Conservation (phyloP, 1,140 invertebrate genomes). For the Drosophila rhopaloa region DNA sequence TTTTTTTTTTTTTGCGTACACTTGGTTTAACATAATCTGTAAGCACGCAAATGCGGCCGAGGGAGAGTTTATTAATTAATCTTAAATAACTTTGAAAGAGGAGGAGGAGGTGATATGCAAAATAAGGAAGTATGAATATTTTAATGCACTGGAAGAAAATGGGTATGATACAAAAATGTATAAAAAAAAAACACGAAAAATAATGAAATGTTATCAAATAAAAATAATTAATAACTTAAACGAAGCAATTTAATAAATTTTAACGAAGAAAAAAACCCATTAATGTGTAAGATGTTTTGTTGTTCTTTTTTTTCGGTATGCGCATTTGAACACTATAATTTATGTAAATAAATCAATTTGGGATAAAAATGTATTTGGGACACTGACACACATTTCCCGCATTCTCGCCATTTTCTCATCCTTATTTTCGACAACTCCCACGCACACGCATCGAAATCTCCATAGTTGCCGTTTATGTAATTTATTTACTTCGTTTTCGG, state of each 20-base stretch:
- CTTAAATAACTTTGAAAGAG: conserved; percentile 29
- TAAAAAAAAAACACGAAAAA: background rate
- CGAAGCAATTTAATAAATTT: background rate
- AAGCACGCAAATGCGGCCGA: conserved; percentile 1
- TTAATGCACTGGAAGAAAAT: background rate
- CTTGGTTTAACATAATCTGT: conserved; percentile 53
- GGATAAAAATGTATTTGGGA: background rate
- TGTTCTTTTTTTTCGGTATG: too few species aligned
- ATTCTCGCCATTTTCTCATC: background rate
- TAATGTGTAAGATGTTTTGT: too few species aligned
- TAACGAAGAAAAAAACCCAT: too few species aligned
- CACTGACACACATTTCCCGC: background rate
- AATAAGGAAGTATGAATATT: background rate
- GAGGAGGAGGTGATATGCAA: background rate
- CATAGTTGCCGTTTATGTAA: conserved; percentile 16
- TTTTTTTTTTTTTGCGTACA: conserved; percentile 21
- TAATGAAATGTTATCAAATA: background rate
- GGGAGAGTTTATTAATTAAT: conserved; percentile 48
- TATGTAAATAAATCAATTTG: background rate
- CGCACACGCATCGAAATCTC: background rate
- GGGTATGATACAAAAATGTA: too few species aligned
- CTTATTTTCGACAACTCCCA: background rate
- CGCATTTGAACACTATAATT: too few species aligned
- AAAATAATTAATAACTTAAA: background rate
- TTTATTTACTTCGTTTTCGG: background rate